Evolutionary conservation across 2,113 vertebrate species (phyloP), one percentile per base, ranked within the genome.

Genomic region (Brachionichthys hirsutus): DNA sequence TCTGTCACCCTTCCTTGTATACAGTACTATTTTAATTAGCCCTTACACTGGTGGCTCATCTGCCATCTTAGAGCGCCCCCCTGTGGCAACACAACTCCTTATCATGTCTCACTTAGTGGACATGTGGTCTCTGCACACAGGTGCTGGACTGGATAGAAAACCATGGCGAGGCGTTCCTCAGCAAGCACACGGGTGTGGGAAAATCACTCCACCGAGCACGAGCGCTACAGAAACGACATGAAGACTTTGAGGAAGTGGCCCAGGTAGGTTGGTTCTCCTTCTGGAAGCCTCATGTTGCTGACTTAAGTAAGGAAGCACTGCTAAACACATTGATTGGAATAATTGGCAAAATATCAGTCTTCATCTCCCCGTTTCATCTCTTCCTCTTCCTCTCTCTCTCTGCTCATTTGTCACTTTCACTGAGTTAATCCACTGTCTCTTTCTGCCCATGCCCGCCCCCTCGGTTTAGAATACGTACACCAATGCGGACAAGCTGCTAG

Each of bases 81-180:
- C 54, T 30, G 62, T 82, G 84, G 70, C 3, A 0, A 17, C 24
- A 30, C 24, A 30, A 5, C 9, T 16, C 0, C 10, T 11, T 20
- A 8, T 0, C 8, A 4, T 6, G 13, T 40, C 13, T 54, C 6
- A 59, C 50, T 60, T 14, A 9, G 15, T 17, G 35, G 4, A 1
- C n/a, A 0, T 54, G 34, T 49, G 16, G n/a, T 65, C 12, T 84
- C n/a, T 60, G 38, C 56, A 16, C 17, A 4, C 59, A 99, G 97
- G 97, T 99, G 59, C 89, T 99, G 87, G 97, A 99, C 82, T 99
- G 97, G 97, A 99, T 99, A 17, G 97, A 99, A 87, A 99, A 99
- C 88, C 97, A 99, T 0, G 97, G 97, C 47, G 97, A 99, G 88
- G 97, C 97, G 44, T 99, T 99, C 70, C 94, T 99, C 66, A 99